Conservation (phyloP, 2,888 invertebrate genomes). For the Chrysina gloriosa region DNA sequence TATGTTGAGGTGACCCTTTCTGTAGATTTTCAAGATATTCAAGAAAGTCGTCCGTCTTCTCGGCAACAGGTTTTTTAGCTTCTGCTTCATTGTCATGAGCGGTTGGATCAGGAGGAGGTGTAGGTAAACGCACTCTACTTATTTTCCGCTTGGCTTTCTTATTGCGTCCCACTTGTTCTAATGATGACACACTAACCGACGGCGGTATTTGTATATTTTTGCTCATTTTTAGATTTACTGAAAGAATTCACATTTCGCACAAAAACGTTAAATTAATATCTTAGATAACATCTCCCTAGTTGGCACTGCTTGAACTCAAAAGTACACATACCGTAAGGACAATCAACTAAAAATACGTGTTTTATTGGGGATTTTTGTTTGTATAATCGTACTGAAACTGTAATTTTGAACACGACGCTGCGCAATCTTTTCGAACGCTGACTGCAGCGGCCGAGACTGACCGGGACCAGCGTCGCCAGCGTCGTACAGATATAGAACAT, state of each 20-base stretch:
- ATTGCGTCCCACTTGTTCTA: conserved; percentile 43
- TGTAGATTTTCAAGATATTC: conserved; percentile 65
- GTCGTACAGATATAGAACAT: conserved; percentile 58
- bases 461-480: conserved; percentile 54
- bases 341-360: not conserved
- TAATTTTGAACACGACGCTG: conserved; percentile 31
- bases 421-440: conserved; percentile 44
- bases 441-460: conserved; percentile 57
- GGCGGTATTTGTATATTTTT: conserved; percentile 43
- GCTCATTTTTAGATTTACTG: conserved; percentile 44
- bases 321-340: not conserved
- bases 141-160: conserved; percentile 50
- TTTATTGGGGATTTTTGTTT: conserved; percentile 24
- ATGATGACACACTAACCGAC: conserved; percentile 45
- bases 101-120: conserved; percentile 65
- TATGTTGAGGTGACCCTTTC: conserved; percentile 48
- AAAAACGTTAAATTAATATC: not conserved
- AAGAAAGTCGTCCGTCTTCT: conserved; percentile 64
- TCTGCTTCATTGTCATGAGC: conserved; percentile 41
- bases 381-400: conserved; percentile 10
- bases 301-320: not conserved
- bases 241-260: conserved; percentile 15
- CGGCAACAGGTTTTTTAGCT: conserved; percentile 46
- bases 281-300: not conserved
- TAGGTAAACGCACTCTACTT: conserved; percentile 60